Evolutionary conservation across 1,140 invertebrate genomes (phyloP).

Genomic region (Meloidogyne floridensis): DNA sequence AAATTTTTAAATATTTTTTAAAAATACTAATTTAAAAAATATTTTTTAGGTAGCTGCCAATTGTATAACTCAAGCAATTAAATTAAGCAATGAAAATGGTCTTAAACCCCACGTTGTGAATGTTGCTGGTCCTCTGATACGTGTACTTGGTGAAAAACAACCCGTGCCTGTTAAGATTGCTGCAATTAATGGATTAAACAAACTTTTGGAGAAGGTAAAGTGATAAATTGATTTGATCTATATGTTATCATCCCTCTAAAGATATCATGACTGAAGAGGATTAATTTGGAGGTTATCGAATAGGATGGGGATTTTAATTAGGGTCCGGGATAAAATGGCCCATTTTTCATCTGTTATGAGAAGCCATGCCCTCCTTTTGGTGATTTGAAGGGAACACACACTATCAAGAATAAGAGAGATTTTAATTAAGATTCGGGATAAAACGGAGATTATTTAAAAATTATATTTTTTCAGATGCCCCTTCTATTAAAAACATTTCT

Average conservation of each 20-base stretch:
- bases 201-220: constrained; percentile 81
- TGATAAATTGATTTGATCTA: background rate
- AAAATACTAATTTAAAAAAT: background rate
- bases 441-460: background rate
- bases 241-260: background rate
- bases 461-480: constrained; percentile 73
- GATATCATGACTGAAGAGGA: background rate
- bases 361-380: too few species aligned
- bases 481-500: constrained; percentile 93
- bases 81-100: constrained; percentile 67
- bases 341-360: too few species aligned
- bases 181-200: constrained; percentile 87
- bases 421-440: background rate
- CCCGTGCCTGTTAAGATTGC: constrained; percentile 89
- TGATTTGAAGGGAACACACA: too few species aligned
- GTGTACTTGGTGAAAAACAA: constrained; percentile 93
- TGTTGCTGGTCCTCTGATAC: constrained; percentile 93
- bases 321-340: too few species aligned
- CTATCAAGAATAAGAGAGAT: too few species aligned
- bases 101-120: constrained; percentile 91
- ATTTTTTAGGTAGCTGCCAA: constrained; percentile 24
- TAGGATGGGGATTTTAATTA: too few species aligned
- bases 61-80: constrained; percentile 8
- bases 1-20: background rate
- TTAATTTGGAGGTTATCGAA: too few species aligned